phyloP scores from a whole-genome alignment of 2,888 invertebrate species.

The Sialis lutaria region DNA sequence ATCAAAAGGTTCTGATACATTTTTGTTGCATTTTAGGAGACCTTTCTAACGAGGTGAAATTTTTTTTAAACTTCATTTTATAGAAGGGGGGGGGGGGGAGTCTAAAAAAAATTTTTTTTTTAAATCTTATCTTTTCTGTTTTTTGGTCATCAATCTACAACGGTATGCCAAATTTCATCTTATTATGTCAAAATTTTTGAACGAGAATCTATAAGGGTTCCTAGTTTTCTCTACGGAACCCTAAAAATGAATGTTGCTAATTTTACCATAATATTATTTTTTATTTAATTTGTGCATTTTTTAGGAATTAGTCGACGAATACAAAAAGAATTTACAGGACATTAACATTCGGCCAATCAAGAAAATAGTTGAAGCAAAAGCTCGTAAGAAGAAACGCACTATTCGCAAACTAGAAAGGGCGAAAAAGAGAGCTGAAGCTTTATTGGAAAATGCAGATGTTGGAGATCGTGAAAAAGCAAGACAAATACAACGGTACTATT shows the following conservation, averaged over 20 bases:
- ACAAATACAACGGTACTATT: conserved; percentile 68
- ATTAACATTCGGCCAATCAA: conserved; percentile 92
- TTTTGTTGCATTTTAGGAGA: too few relatives aligned
- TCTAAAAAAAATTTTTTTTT: too few relatives aligned
- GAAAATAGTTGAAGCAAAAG: conserved; percentile 95
- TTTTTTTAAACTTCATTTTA: too few relatives aligned
- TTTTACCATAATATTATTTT: neutral
- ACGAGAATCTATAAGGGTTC: too few relatives aligned
- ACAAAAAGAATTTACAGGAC: conserved; percentile 64
- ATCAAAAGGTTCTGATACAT: too few relatives aligned
- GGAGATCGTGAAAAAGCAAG: conserved; percentile 85
- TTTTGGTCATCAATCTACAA: too few relatives aligned
- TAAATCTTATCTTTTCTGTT: too few relatives aligned
- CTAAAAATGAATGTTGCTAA: neutral
- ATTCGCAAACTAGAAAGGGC: conserved; percentile 77
- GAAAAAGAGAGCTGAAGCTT: conserved; percentile 87
- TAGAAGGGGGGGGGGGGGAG: too few relatives aligned
- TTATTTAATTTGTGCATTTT: conserved; percentile 8
- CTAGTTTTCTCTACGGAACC: too few relatives aligned
- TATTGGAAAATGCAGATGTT: conserved; percentile 80
- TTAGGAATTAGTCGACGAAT: conserved; percentile 67
- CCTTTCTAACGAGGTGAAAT: too few relatives aligned
- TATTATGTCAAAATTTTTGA: too few relatives aligned
- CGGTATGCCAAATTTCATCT: too few relatives aligned
- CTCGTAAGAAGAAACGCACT: conserved; percentile 86